Evolutionary conservation across 2,888 invertebrate species (phyloP).

Genomic region (Aporophyla nigra): DNA sequence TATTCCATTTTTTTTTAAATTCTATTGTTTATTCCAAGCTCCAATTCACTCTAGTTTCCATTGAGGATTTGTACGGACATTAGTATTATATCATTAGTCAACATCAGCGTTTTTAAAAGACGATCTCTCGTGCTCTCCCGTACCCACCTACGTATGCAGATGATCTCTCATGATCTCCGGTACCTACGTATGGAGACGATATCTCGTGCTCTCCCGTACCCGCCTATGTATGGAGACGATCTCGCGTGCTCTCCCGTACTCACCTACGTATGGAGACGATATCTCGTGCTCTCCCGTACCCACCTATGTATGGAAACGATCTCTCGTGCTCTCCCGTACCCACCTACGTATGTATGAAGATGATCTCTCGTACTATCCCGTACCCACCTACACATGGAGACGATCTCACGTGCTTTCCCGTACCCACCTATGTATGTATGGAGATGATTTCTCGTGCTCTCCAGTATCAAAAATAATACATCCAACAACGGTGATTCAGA

Average conservation of each 20-base stretch:
- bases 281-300: background rate
- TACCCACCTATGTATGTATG: background rate
- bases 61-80: background rate
- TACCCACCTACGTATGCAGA: too few relatives aligned
- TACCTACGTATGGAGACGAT: background rate
- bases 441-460: too few relatives aligned
- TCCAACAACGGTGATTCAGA: slow-evolving; percentile 4
- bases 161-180: background rate
- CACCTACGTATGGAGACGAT: background rate
- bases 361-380: background rate
- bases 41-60: background rate
- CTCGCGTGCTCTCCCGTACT: too few relatives aligned
- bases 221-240: slow-evolving; percentile 1
- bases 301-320: background rate
- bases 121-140: too few relatives aligned
- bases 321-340: too few relatives aligned
- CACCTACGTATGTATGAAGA: background rate
- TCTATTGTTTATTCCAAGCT: background rate
- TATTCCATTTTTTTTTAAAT: background rate
- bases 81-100: background rate
- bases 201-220: background rate
- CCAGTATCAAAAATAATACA: too few relatives aligned
- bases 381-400: background rate
- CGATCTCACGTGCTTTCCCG: background rate
- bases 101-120: too few relatives aligned